Base-by-base conservation (phyloP, 2,888 invertebrate species). In the Eutolmus rufibarbis region DNA sequence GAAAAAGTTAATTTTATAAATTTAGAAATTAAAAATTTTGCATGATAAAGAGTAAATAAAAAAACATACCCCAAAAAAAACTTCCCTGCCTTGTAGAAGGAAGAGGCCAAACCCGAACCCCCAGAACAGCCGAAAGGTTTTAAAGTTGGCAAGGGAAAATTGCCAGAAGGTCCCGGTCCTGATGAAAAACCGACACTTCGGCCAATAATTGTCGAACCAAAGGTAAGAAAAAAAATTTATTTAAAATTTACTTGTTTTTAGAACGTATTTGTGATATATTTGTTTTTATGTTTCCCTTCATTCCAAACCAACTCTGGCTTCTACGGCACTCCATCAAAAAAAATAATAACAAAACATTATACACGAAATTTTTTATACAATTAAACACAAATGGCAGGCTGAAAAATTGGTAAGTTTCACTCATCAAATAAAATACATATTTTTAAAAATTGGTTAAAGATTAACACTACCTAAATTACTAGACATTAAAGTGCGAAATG, bases 181-280 rank as follows among this genome's bases (percentile, higher is more conserved):
- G 91, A 91, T 86, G 91, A 91, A 51, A 90, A 90, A 14, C 90
- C 91, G 66, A 89, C 88, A 16, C 90, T 93, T 1, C 92, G 92
- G 89, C 92, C 92, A 87, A 91, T 92, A 76, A 93, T 93, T 88
- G 91, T 93, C 79, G 91, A 92, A 89, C 92, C 92, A 89, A 90
- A 92, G 91, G 92, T 92, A 89, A 88, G 89, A 23, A 66, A 23
- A 66, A 23, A 66, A 1, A 57, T 14, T 23, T 4, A 1, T 8
- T 19, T 66, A 28, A 46, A 14, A n/a, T 51, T 19, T 19, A 51
- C 3, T 51, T 51, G 7, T 51, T 51, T 51, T 51, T 5, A 78
- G 7, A 16, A 3, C 1, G 3, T 14, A 16, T 46, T 1, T 43
- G 0, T 4, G 12, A 46, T 46, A 46, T 14, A 46, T 16, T 16